These are phyloP conservation scores for Strongylocentrotus purpuratus DNA, from an alignment of 35 echinoderm and acorn worm species.

Conservation along the genomic window DNA sequence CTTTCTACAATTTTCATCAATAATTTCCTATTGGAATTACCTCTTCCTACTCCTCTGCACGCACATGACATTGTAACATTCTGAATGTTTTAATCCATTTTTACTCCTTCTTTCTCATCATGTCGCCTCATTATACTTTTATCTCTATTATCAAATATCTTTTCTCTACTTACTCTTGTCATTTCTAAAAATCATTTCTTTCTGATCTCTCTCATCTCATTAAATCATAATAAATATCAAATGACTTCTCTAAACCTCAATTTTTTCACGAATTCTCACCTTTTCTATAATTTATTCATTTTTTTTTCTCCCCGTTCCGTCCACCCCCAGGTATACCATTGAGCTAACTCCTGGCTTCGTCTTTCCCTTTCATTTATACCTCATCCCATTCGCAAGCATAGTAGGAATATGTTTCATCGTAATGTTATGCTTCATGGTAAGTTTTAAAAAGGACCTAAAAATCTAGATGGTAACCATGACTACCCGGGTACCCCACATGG, in stretches of 20 bases:
- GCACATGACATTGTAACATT: too few relatives aligned
- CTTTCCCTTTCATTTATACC: constrained; percentile 68
- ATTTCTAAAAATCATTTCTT: too few relatives aligned
- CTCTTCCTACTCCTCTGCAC: not conserved
- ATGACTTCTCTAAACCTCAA: too few relatives aligned
- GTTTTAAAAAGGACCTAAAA: not conserved
- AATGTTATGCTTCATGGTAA: constrained; percentile 73
- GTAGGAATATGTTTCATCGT: constrained; percentile 74
- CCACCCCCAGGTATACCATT: constrained; percentile 46
- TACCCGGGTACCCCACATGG: not conserved
- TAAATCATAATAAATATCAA: too few relatives aligned
- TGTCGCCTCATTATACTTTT: too few relatives aligned
- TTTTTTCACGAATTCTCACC: too few relatives aligned
- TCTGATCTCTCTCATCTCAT: too few relatives aligned
- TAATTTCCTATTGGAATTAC: not conserved
- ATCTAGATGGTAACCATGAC: not conserved
- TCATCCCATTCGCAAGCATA: constrained; percentile 70
- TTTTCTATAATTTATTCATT: not conserved
- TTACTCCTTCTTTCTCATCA: too few relatives aligned
- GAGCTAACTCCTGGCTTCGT: constrained; percentile 47
- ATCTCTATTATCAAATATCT: too few relatives aligned
- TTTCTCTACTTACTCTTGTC: too few relatives aligned
- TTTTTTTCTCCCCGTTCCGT: constrained; percentile 2
- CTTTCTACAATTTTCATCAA: not conserved
- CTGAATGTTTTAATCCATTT: too few relatives aligned